phyloP scores from a whole-genome alignment of 2,888 invertebrate genomes.

The Exocentrus adspersus region DNA sequence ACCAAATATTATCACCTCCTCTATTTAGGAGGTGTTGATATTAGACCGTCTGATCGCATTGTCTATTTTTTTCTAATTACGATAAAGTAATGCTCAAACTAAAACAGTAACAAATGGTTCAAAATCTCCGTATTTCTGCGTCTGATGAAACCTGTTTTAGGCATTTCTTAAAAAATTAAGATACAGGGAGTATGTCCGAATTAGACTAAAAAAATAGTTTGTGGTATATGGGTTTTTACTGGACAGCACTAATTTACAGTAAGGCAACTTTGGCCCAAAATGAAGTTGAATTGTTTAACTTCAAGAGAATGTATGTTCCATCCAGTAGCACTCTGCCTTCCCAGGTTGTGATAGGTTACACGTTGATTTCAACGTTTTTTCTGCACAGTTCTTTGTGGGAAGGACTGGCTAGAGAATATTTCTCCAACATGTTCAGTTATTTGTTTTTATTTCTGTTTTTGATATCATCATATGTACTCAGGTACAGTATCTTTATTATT shows the following conservation, averaged over 20 bases:
- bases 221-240: conserved; percentile 58
- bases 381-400: conserved; percentile 55
- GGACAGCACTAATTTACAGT: conserved; percentile 53
- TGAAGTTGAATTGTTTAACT: conserved; percentile 50
- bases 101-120: too few relatives aligned
- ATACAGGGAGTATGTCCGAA: conserved; percentile 53
- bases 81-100: too few relatives aligned
- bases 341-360: conserved; percentile 53
- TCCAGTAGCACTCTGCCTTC: conserved; percentile 38
- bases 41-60: too few relatives aligned
- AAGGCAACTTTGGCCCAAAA: conserved; percentile 52
- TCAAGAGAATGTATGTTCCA: conserved; percentile 42
- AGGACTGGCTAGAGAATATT: conserved; percentile 45
- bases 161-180: conserved; percentile 52
- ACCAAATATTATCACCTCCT: too few relatives aligned
- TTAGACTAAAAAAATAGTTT: conserved; percentile 52
- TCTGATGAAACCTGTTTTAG: conserved; percentile 51
- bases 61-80: too few relatives aligned
- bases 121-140: too few relatives aligned
- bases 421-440: conserved; percentile 46
- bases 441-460: conserved; percentile 50
- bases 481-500: conserved; percentile 35
- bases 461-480: conserved; percentile 42
- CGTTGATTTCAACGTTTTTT: conserved; percentile 55
- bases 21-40: too few relatives aligned